phyloP scores from a whole-genome alignment of 92 coral and sea anemone genomes.

The Blastomussa wellsi region DNA sequence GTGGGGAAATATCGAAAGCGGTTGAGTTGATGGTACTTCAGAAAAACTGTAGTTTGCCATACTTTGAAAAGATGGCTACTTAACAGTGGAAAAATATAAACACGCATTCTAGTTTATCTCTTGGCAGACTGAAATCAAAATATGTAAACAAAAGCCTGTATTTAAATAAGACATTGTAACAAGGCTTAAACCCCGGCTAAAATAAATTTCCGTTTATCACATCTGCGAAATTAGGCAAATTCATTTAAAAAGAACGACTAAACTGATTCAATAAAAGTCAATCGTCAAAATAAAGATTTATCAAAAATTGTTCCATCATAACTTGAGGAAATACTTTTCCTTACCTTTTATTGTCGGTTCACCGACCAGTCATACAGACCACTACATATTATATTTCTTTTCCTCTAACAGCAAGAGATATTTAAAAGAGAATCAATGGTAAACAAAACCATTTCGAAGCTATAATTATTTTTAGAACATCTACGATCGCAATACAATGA shows the following conservation, averaged over 20 bases:
- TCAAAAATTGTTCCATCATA: background rate
- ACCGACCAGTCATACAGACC: background rate
- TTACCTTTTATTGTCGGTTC: constrained; percentile 9
- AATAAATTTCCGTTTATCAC: background rate
- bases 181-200: background rate
- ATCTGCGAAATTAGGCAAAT: background rate
- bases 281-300: background rate
- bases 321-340: background rate
- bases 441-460: background rate
- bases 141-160: background rate
- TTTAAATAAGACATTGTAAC: background rate
- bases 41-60: background rate
- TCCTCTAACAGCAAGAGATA: background rate
- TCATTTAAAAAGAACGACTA: background rate
- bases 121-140: background rate
- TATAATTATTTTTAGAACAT: constrained; percentile 9
- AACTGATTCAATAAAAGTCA: background rate
- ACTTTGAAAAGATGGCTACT: background rate
- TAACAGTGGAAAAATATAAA: background rate
- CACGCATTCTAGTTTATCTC: background rate
- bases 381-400: constrained; percentile 6
- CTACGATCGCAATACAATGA: background rate
- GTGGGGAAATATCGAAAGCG: background rate
- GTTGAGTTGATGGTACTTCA: background rate
- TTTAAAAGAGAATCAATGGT: background rate